Conservation (phyloP, 2,113 vertebrate species). For the Carassius gibelio region DNA sequence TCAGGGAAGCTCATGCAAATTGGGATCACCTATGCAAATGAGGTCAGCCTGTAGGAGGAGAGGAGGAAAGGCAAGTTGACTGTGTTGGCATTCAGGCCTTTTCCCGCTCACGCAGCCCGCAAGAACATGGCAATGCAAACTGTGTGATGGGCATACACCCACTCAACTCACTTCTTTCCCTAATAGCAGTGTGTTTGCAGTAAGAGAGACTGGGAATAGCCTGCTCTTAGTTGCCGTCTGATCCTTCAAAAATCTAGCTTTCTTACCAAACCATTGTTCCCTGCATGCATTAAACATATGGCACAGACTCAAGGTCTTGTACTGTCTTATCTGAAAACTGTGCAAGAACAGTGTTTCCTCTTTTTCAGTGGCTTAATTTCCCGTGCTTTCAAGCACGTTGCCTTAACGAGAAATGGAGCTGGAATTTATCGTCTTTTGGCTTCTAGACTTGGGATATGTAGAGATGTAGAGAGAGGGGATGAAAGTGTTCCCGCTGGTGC, state of each 20-base stretch:
- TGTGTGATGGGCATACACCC: constrained; percentile 39
- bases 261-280: constrained; percentile 29
- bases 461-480: constrained; percentile 17
- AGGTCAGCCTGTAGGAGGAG: constrained; percentile 55
- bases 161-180: constrained; percentile 34
- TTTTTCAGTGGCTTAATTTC: constrained; percentile 20
- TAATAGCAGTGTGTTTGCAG: constrained; percentile 15
- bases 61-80: constrained; percentile 39
- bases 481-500: constrained; percentile 46
- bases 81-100: constrained; percentile 36
- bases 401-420: neutral
- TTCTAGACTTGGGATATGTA: neutral
- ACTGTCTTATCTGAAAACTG: constrained; percentile 31
- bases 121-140: constrained; percentile 27
- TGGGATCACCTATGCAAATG: constrained; percentile 51
- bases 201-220: neutral
- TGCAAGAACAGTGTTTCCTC: constrained; percentile 34
- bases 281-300: neutral
- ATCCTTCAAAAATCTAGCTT: constrained; percentile 30
- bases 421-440: neutral
- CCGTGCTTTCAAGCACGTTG: constrained; percentile 36
- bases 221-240: constrained; percentile 5
- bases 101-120: constrained; percentile 33
- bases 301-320: constrained; percentile 17
- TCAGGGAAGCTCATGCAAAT: constrained; percentile 53